Evolutionary conservation across 2,888 invertebrate genomes (phyloP).

Genomic region (Unio pictorum): DNA sequence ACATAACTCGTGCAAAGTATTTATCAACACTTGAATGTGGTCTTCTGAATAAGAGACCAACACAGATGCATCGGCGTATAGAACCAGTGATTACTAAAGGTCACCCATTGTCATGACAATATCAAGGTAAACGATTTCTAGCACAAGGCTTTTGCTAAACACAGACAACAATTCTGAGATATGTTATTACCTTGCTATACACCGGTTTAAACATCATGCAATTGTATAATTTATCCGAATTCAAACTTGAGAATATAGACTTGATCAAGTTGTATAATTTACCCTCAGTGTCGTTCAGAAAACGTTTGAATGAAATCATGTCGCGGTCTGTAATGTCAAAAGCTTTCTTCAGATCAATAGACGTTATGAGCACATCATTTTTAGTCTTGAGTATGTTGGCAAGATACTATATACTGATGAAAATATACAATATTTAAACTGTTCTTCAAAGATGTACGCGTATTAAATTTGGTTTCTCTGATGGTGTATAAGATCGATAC

Average conservation of each 20-base stretch:
- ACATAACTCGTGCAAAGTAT: too few relatives aligned
- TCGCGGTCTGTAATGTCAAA: slow-evolving; percentile 9
- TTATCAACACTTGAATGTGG: too few relatives aligned
- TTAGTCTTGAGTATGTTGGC: slow-evolving; percentile 73
- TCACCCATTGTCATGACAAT: neutral
- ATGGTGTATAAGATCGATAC: too few relatives aligned
- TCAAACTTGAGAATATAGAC: slow-evolving; percentile 6
- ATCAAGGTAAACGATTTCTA: slow-evolving; percentile 5
- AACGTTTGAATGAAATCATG: slow-evolving; percentile 8
- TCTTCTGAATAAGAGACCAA: neutral
- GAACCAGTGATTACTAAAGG: slow-evolving; percentile 1
- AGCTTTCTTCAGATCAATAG: neutral
- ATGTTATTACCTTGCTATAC: slow-evolving; percentile 12
- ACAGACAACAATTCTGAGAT: slow-evolving; percentile 6
- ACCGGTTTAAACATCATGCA: slow-evolving; percentile 11
- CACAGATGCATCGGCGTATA: slow-evolving; percentile 9
- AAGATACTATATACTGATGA: slow-evolving; percentile 74
- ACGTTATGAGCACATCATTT: neutral
- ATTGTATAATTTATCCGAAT: slow-evolving; percentile 5
- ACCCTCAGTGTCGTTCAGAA: slow-evolving; percentile 6
- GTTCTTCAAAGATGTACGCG: too few relatives aligned
- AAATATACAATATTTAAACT: neutral
- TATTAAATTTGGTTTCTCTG: too few relatives aligned
- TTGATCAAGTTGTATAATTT: slow-evolving; percentile 13
- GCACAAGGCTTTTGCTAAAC: slow-evolving; percentile 8